Conservation (phyloP, 92 coral and sea anemone genomes). For the Epizoanthus illoricatus region DNA sequence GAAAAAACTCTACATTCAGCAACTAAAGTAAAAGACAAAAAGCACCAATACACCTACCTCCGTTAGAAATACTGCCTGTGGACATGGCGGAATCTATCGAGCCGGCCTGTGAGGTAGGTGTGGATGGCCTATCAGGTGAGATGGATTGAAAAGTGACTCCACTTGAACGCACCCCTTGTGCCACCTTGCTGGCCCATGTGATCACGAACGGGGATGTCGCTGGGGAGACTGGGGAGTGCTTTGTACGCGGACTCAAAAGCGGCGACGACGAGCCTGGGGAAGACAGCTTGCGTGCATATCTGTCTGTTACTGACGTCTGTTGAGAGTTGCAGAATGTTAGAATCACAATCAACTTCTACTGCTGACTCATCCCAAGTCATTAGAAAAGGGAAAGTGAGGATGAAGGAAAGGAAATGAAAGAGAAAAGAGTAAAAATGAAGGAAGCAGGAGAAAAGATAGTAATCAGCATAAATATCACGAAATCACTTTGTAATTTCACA, state of each 20-base stretch:
- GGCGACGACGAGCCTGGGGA: constrained; percentile 28
- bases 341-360: background rate
- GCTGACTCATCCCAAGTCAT: background rate
- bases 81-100: constrained; percentile 19
- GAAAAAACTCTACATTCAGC: background rate
- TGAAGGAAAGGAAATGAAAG: too few species aligned
- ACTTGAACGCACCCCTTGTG: constrained; percentile 36
- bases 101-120: constrained; percentile 21
- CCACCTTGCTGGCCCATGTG: constrained; percentile 69
- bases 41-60: constrained; percentile 9
- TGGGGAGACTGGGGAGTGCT: constrained; percentile 2
- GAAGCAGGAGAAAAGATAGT: too few species aligned
- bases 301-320: constrained; percentile 30
- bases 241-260: constrained; percentile 14
- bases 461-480: too few species aligned
- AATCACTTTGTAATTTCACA: too few species aligned
- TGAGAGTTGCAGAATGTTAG: background rate
- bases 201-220: constrained; percentile 47
- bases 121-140: constrained; percentile 31
- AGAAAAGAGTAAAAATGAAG: too few species aligned
- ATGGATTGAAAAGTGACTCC: constrained; percentile 2
- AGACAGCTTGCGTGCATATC: constrained; percentile 22
- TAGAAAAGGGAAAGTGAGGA: too few species aligned
- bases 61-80: background rate
- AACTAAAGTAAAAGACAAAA: background rate